These are phyloP conservation scores for Baryphthengus martii DNA, from an alignment of 2,113 vertebrate genomes.

Conservation along the genomic window DNA sequence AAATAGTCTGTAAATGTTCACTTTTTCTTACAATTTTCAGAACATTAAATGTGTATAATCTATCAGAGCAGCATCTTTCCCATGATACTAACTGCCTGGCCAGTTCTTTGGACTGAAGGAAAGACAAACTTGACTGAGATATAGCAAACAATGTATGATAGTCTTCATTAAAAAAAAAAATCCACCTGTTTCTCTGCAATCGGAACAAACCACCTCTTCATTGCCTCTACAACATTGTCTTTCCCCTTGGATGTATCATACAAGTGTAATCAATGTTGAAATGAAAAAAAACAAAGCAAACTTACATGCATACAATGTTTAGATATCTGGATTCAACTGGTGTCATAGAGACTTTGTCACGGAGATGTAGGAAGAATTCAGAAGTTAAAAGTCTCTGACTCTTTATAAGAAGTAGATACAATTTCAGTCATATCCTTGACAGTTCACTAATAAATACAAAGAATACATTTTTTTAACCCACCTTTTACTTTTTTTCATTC, in stretches of 20 bases:
- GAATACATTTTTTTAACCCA: neutral
- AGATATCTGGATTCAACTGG: neutral
- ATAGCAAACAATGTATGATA: neutral
- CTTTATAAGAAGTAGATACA: neutral
- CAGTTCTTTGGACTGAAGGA: neutral
- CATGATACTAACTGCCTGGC: neutral
- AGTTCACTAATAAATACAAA: neutral
- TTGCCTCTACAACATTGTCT: neutral
- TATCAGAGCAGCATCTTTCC: neutral
- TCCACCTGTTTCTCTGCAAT: neutral
- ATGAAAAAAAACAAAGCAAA: neutral
- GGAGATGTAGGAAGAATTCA: neutral
- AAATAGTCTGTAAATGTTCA: neutral
- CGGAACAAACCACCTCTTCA: rapidly evolving
- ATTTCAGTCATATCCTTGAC: neutral
- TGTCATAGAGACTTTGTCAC: neutral
- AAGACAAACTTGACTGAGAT: neutral
- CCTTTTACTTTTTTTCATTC: neutral
- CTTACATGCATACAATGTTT: neutral
- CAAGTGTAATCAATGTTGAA: neutral
- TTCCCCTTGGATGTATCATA: neutral
- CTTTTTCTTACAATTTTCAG: neutral
- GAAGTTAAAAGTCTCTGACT: neutral
- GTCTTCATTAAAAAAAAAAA: neutral
- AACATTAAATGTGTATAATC: neutral